Evolutionary conservation across 2,797 vertebrate genomes (phyloP).

Genomic region (Menidia menidia): DNA sequence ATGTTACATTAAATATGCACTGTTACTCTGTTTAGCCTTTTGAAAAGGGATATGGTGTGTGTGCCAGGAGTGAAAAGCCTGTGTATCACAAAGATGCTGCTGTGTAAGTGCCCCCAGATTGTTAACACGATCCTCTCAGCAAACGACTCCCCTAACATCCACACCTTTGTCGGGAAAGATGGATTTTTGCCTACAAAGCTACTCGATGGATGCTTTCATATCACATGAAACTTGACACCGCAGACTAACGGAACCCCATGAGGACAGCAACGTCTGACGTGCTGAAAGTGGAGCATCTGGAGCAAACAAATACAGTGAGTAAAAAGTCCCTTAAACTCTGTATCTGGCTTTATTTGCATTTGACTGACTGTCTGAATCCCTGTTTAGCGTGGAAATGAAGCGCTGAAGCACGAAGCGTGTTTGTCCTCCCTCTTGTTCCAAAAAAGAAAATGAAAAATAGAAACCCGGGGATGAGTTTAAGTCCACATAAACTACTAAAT

Average conservation of each 20-base stretch:
- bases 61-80: slow-evolving; percentile 31
- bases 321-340: slow-evolving; percentile 34
- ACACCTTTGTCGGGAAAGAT: slow-evolving; percentile 34
- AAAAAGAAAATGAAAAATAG: slow-evolving; percentile 11
- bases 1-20: slow-evolving; percentile 23
- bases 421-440: not conserved
- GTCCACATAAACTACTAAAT: too few species aligned
- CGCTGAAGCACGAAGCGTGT: not conserved
- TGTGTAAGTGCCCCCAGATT: slow-evolving; percentile 48
- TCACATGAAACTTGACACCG: slow-evolving; percentile 62
- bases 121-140: slow-evolving; percentile 53
- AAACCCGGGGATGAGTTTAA: not conserved
- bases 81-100: slow-evolving; percentile 39
- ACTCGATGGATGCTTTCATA: slow-evolving; percentile 52
- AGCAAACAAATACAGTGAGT: slow-evolving; percentile 23
- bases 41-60: slow-evolving; percentile 7
- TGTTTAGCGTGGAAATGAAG: slow-evolving; percentile 5
- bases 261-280: slow-evolving; percentile 51
- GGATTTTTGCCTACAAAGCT: slow-evolving; percentile 30
- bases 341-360: slow-evolving; percentile 34
- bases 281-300: slow-evolving; percentile 43
- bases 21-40: slow-evolving; percentile 17
- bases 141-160: slow-evolving; percentile 31
- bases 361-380: slow-evolving; percentile 40
- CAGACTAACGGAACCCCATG: slow-evolving; percentile 40